Percentiles rank a stretch among this genome's conserved stretches.
Conservation (phyloP, 92 coral and sea anemone genomes). For the Pocillopora grandis region DNA sequence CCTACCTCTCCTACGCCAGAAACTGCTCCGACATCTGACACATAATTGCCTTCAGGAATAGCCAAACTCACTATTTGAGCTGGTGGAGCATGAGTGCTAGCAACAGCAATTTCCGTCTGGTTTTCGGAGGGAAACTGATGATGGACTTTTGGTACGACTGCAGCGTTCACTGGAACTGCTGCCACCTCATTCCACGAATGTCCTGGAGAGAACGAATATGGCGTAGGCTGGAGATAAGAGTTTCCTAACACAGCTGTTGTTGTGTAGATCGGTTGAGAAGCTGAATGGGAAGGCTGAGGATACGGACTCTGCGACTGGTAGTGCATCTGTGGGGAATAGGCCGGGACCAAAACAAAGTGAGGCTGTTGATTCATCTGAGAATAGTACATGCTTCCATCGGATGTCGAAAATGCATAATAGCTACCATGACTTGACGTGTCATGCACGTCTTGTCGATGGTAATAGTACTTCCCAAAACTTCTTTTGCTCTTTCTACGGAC, state of each 20-base stretch:
- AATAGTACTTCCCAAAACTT: constrained; percentile 64
- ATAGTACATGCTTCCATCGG: constrained; percentile 71
- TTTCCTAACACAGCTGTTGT: constrained; percentile 65
- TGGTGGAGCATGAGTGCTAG: constrained; percentile 49
- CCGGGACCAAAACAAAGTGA: constrained; percentile 63
- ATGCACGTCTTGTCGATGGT: constrained; percentile 74
- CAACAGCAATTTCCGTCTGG: constrained; percentile 59
- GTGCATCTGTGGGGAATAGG: constrained; percentile 71
- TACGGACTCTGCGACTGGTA: constrained; percentile 73
- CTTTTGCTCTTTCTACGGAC: constrained; percentile 84
- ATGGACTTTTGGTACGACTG: constrained; percentile 54
- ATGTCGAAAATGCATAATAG: constrained; percentile 58
- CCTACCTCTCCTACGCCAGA: constrained; percentile 40
- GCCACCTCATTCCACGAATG: constrained; percentile 70
- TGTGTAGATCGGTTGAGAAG: constrained; percentile 65
- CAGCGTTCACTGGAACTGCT: constrained; percentile 51
- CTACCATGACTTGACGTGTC: constrained; percentile 53
- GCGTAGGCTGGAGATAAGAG: constrained; percentile 59
- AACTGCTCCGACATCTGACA: constrained; percentile 53
- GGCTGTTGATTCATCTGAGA: constrained; percentile 57
- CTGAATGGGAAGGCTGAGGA: constrained; percentile 72
- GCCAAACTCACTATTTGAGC: constrained; percentile 71
- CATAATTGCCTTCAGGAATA: constrained; percentile 71
- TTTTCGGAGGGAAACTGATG: constrained; percentile 57
- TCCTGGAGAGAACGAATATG: constrained; percentile 54